These are phyloP conservation scores for Cephus pygmeus DNA, from an alignment of 2,888 invertebrate genomes.

Conservation along the genomic window DNA sequence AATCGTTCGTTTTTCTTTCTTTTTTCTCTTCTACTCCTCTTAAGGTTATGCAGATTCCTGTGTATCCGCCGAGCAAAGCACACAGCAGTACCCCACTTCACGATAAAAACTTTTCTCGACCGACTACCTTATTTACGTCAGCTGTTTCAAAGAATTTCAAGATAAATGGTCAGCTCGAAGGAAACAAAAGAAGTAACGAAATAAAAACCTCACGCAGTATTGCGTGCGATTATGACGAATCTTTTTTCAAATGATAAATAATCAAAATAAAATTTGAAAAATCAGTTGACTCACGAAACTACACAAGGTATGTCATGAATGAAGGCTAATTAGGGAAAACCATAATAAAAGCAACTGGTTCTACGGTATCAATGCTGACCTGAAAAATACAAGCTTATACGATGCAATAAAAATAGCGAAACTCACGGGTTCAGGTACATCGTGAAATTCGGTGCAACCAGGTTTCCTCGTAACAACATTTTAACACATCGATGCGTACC, in stretches of 20 bases:
- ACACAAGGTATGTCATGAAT: neutral
- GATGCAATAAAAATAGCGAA: constrained; percentile 1
- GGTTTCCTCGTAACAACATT: constrained; percentile 10
- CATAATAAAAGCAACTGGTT: constrained; percentile 49
- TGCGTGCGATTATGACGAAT: neutral
- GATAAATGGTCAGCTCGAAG: neutral
- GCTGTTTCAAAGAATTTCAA: neutral
- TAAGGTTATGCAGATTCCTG: neutral
- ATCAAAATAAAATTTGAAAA: neutral
- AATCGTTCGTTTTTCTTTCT: neutral
- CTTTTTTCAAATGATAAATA: neutral
- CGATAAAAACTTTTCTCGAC: neutral
- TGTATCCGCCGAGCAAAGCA: neutral
- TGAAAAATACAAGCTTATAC: neutral
- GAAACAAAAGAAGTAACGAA: neutral
- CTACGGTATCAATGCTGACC: neutral
- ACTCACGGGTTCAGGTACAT: constrained; percentile 2
- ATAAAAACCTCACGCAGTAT: neutral
- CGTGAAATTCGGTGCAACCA: constrained; percentile 9
- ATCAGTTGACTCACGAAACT: neutral
- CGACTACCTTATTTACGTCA: neutral
- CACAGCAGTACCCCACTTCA: neutral
- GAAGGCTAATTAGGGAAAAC: constrained; percentile 44
- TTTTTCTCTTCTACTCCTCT: neutral
- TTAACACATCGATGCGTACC: neutral